phyloP scores from a whole-genome alignment of 1,140 invertebrate genomes.

The Drosophila virilis region DNA sequence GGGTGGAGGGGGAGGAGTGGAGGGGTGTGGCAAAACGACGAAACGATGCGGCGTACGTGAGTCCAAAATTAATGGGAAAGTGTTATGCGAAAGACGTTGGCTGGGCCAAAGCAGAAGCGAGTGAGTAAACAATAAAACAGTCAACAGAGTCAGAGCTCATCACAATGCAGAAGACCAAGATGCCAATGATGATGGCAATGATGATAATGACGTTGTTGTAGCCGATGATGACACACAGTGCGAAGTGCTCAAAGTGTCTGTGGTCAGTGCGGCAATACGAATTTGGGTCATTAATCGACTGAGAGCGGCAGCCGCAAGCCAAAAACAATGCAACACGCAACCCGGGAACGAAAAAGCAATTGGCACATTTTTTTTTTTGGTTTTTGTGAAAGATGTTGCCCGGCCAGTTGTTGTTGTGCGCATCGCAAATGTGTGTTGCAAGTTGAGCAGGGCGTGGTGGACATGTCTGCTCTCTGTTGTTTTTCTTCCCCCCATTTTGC shows the following conservation, averaged over 20 bases:
- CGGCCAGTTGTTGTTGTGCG: slow-evolving; percentile 1
- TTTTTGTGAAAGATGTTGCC: slow-evolving; percentile 14
- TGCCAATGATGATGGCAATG: slow-evolving; percentile 58
- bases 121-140: slow-evolving; percentile 24
- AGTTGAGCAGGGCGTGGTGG: slow-evolving; percentile 13
- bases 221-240: slow-evolving; percentile 50
- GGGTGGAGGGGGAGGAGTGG: no score
- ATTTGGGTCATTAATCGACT: slow-evolving; percentile 77
- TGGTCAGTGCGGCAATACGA: slow-evolving; percentile 61
- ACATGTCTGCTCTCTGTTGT: not conserved
- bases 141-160: slow-evolving; percentile 14
- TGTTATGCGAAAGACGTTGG: slow-evolving; percentile 60
- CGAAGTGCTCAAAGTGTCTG: slow-evolving; percentile 55
- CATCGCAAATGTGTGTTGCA: slow-evolving; percentile 12
- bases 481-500: not conserved
- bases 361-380: slow-evolving; percentile 39
- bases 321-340: slow-evolving; percentile 15
- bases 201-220: slow-evolving; percentile 51
- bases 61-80: slow-evolving; percentile 69
- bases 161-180: slow-evolving; percentile 18
- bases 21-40: not conserved
- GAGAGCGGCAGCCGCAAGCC: slow-evolving; percentile 27
- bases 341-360: slow-evolving; percentile 30
- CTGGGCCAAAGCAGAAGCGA: slow-evolving; percentile 12
- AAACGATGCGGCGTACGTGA: slow-evolving; percentile 43